phyloP scores from a whole-genome alignment of 2,888 invertebrate species.

The Leuctra nigra region DNA sequence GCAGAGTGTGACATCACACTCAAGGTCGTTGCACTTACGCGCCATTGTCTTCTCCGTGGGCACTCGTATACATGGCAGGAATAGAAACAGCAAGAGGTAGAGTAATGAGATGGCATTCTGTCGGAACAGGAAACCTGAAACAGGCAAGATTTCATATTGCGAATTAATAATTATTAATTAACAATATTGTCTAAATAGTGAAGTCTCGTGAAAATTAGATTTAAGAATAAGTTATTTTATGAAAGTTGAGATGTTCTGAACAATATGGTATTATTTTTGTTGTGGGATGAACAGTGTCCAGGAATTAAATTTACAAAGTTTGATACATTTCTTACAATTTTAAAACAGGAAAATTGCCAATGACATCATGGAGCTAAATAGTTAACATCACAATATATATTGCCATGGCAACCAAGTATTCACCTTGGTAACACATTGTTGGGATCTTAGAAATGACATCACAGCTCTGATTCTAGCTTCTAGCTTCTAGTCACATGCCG shows the following conservation, averaged over 20 bases:
- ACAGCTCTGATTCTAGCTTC: too few relatives aligned
- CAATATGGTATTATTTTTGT: background rate
- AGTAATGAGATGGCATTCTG: constrained; percentile 73
- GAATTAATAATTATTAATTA: background rate
- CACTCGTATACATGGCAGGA: constrained; percentile 68
- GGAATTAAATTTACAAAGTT: too few relatives aligned
- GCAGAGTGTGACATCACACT: too few relatives aligned
- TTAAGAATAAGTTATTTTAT: background rate
- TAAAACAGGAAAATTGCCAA: too few relatives aligned
- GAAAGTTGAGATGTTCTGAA: background rate
- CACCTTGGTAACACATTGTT: too few relatives aligned
- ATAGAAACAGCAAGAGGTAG: constrained; percentile 70
- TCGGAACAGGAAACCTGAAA: constrained; percentile 72
- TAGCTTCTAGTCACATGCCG: too few relatives aligned
- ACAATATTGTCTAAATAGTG: background rate
- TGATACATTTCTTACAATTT: too few relatives aligned
- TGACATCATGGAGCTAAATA: too few relatives aligned
- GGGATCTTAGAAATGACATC: too few relatives aligned
- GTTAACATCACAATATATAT: too few relatives aligned
- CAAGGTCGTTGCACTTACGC: constrained; percentile 42
- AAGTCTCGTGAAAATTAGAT: background rate
- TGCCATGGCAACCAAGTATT: too few relatives aligned
- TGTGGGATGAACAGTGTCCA: too few relatives aligned
- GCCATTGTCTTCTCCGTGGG: constrained; percentile 60
- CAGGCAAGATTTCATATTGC: constrained; percentile 35